These are phyloP conservation scores for Luperina nickerlii DNA, from an alignment of 2,888 invertebrate genomes.

Conservation along the genomic window DNA sequence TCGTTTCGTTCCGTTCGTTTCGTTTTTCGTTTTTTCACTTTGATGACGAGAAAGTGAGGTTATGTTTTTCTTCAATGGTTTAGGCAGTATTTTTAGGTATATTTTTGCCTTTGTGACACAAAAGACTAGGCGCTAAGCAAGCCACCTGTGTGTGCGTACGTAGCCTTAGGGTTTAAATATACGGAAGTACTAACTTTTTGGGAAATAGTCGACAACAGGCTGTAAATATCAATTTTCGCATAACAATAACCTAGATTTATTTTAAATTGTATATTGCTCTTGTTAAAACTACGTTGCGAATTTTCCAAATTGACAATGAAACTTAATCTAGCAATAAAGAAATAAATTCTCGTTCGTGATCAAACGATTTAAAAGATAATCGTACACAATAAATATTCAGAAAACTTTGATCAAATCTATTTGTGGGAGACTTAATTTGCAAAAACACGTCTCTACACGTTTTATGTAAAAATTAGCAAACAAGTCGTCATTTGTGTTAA, in stretches of 20 bases:
- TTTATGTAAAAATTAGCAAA: slow-evolving; percentile 71
- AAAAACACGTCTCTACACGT: slow-evolving; percentile 60
- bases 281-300: neutral
- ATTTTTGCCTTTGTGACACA: neutral
- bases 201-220: neutral
- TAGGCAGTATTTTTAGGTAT: no score
- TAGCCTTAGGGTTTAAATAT: neutral
- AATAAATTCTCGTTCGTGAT: neutral
- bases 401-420: slow-evolving; percentile 61
- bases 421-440: slow-evolving; percentile 26
- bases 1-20: no score
- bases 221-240: neutral
- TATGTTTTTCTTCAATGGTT: neutral
- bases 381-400: slow-evolving; percentile 48
- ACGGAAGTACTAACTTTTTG: neutral
- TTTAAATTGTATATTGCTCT: neutral
- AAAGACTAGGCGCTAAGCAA: neutral
- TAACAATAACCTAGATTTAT: neutral
- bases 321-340: neutral
- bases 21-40: slow-evolving; percentile 7
- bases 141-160: neutral
- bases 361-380: slow-evolving; percentile 50
- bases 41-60: slow-evolving; percentile 11
- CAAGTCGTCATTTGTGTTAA: slow-evolving; percentile 67
- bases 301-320: slow-evolving; percentile 4